A percentile compares a stretch with the other conserved stretches of the same genome.
phyloP scores from a whole-genome alignment of 2,797 vertebrate species.

The Oreochromis mossambicus region DNA sequence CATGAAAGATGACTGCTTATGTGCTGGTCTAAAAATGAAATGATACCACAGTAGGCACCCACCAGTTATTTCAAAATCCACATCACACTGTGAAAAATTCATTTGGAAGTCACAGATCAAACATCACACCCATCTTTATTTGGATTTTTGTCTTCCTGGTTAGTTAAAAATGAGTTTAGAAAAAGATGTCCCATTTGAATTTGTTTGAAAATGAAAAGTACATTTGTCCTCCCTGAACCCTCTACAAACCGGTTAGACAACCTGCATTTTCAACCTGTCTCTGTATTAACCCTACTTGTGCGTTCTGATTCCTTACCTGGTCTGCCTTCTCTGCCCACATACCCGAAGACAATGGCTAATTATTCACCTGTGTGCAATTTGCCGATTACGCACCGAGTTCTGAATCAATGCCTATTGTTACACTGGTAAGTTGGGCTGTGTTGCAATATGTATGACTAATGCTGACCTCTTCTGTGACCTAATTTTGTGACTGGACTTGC shows the following conservation, averaged over 20 bases:
- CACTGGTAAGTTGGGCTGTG: background rate
- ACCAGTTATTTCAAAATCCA: background rate
- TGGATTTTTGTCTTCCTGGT: background rate
- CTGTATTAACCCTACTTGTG: background rate
- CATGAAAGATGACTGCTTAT: background rate
- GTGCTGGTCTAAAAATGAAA: background rate
- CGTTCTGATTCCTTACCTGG: background rate
- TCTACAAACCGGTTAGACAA: background rate
- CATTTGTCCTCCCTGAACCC: background rate
- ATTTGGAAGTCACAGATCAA: background rate
- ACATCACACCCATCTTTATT: background rate
- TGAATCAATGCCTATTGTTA: background rate
- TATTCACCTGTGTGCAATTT: too few relatives aligned
- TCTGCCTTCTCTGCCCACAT: too few relatives aligned
- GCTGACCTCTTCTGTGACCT: background rate
- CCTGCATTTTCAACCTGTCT: background rate
- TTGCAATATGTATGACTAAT: background rate
- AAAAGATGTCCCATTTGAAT: background rate
- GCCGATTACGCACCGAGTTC: background rate
- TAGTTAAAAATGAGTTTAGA: background rate
- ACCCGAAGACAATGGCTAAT: too few relatives aligned
- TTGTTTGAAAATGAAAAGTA: background rate
- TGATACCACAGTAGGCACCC: background rate
- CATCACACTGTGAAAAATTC: background rate
- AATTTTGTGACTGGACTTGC: background rate